Conservation (phyloP, 2,797 vertebrate species). For the Cyclura pinguis region DNA sequence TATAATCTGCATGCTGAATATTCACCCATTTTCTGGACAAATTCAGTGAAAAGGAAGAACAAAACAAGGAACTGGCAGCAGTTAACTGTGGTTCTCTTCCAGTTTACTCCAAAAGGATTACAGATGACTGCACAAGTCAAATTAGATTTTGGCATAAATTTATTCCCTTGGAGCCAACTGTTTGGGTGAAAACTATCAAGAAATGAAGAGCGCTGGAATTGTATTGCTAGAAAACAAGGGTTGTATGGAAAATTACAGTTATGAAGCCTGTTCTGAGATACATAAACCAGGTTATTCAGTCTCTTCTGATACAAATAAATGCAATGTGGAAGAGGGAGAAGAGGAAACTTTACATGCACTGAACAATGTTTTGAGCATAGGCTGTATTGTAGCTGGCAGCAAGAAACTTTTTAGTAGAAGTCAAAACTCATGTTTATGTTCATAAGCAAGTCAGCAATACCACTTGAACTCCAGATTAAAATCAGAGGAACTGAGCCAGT, state of each 20-base stretch:
- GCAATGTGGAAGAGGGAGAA: conserved; percentile 23
- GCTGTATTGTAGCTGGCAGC: neutral
- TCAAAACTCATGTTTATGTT: conserved; percentile 10
- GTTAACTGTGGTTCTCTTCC: conserved; percentile 37
- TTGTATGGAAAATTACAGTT: conserved; percentile 48
- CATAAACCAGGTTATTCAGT: conserved; percentile 47
- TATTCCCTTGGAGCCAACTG: conserved; percentile 43
- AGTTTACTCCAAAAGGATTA: neutral
- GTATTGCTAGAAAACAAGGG: conserved; percentile 28
- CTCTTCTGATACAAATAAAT: conserved; percentile 61
- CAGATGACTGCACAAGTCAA: conserved; percentile 29
- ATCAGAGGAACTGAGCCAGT: neutral
- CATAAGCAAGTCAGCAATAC: neutral
- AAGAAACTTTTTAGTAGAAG: neutral
- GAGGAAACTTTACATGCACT: conserved; percentile 25
- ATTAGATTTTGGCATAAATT: conserved; percentile 18
- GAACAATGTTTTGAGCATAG: conserved; percentile 18
- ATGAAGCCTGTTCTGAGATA: conserved; percentile 62
- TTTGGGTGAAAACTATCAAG: conserved; percentile 44
- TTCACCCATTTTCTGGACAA: conserved; percentile 22
- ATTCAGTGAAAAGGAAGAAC: conserved; percentile 26
- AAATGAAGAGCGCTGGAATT: conserved; percentile 51
- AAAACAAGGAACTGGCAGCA: conserved; percentile 37
- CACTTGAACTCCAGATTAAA: conserved; percentile 15
- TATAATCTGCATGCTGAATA: conserved; percentile 32